Evolutionary conservation across 2,797 vertebrate species (phyloP), one percentile per base, ranked within the genome.

Genomic region (Tokudaia muenninki): DNA sequence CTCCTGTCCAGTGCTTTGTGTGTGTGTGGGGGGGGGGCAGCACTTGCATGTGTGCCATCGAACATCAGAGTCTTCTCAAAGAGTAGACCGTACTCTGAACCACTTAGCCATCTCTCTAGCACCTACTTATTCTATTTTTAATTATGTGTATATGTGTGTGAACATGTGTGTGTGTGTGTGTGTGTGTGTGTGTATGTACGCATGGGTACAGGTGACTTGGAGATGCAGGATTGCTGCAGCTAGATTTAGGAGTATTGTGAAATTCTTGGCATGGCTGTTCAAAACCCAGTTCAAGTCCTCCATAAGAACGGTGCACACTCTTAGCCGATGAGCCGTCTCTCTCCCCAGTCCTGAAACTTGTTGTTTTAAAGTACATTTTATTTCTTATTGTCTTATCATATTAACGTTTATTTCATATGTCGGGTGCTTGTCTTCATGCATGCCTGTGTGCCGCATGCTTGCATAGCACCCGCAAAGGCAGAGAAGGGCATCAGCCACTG

Each of bases 321-420:
- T 50, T 26, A 52, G 34, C 11, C 4, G 29, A n/a, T 14, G 17
- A 67, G 44, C 83, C 12, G 14, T 52, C 44, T n/a, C 4, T 67
- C 44, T 50, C 83, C 50, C 31, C 17, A 86, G 29, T 65, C 61
- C 37, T 34, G 44, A 86, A 86, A 65, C 6, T n/a, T 9, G 1
- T 21, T 63, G 50, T 70, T 84, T 93, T 91, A 82, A 81, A 14
- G 67, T 37, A 87, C 22, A 52, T 92, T 91, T 44, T 75, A 84
- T 4, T 75, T 95, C 13, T 93, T 24, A 41, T 24, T 41, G n/a
- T 61, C n/a, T 82, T 41, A 31, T 78, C 50, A 37, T 81, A 57
- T 37, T 59, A 81, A 37, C n/a, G 8, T 57, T 81, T 81, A n/a
- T 81, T 57, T 81, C 59, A 37, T 37, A 37, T 81, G n/a, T 10